phyloP scores from a whole-genome alignment of 2,797 vertebrate genomes.

The Periparus ater region DNA sequence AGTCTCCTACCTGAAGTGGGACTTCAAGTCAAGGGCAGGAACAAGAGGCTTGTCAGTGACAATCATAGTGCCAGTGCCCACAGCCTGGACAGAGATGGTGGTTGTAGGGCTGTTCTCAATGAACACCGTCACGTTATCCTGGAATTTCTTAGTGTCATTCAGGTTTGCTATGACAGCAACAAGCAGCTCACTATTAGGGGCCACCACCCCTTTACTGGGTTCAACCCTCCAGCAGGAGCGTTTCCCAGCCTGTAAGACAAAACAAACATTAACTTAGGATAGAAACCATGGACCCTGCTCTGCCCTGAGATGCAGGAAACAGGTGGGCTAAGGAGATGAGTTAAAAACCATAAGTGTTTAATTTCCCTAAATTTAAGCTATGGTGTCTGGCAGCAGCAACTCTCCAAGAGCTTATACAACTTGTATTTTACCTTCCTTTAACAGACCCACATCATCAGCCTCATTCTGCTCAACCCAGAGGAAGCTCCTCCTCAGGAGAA shows the following conservation, averaged over 20 bases:
- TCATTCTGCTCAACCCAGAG: background rate
- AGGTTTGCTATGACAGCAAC: slow-evolving; percentile 82
- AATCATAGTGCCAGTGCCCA: slow-evolving; percentile 86
- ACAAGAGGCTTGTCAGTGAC: slow-evolving; percentile 81
- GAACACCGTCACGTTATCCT: slow-evolving; percentile 78
- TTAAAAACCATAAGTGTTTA: background rate
- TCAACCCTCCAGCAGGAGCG: slow-evolving; percentile 80
- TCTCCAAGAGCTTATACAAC: background rate
- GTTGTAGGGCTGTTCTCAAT: slow-evolving; percentile 75
- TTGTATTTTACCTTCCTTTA: background rate
- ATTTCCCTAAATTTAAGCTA: background rate
- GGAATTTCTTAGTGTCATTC: slow-evolving; percentile 78
- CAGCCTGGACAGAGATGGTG: slow-evolving; percentile 77
- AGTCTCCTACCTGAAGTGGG: slow-evolving; percentile 82
- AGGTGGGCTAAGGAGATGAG: background rate
- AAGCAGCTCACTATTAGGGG: slow-evolving; percentile 67
- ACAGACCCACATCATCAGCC: background rate
- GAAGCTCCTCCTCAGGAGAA: background rate
- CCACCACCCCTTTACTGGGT: slow-evolving; percentile 81
- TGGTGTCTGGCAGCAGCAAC: background rate
- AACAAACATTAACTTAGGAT: background rate
- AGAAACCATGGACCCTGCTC: background rate
- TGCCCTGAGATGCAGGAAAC: background rate
- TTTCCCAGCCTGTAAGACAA: slow-evolving; percentile 73
- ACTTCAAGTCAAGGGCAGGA: slow-evolving; percentile 80